Evolutionary conservation across 2,113 vertebrate species (phyloP), one percentile per base, ranked within the genome.

Genomic region (Alosa alosa): DNA sequence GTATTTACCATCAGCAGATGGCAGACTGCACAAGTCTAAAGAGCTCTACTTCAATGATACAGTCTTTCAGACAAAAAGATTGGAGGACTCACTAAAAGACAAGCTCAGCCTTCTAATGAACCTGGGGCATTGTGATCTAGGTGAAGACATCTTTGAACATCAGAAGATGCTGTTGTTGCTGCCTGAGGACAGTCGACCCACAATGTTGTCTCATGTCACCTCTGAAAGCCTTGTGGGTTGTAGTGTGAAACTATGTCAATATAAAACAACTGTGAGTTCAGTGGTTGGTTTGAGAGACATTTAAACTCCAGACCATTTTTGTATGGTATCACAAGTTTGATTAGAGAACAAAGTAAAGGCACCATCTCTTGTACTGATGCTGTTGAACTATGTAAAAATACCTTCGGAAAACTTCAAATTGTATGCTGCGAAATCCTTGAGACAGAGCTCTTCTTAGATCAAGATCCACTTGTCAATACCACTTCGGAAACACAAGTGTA

Each of bases 1-100:
- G 52, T 92, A 97, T 87, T 93, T 97, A 83, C 95, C 94, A 82
- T 95, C 94, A 88, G 91, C 84, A 46, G 93, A 96, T 91, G 94
- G 92, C 25, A 92, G 91, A 89, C 90, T 97, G 5, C 91, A 96
- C 84, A 25, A 88, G 31, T 95, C 96, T 8, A 84, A 81, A 84
- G 91, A 18, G 0, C 88, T 97, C 36, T 93, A 90, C 90, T 96
- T 95, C 87, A 96, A 96, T 4, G 92, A 96, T 84, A 95, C 95
- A 0, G 60, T 86, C n/a, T 93, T 92, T 84, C 91, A 92, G 85
- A 81, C 86, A 82, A 85, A 11, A 39, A 87, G 87, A 7, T 49
- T 91, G 10, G 87, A 78, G 85, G 15, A 55, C 2, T 90, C 90
- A 0, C 83, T 97, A 81, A 49, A 64, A 13, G 82, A 89, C 2